Base-by-base conservation (phyloP, 2,113 vertebrate species). In the Tetrao urogallus region DNA sequence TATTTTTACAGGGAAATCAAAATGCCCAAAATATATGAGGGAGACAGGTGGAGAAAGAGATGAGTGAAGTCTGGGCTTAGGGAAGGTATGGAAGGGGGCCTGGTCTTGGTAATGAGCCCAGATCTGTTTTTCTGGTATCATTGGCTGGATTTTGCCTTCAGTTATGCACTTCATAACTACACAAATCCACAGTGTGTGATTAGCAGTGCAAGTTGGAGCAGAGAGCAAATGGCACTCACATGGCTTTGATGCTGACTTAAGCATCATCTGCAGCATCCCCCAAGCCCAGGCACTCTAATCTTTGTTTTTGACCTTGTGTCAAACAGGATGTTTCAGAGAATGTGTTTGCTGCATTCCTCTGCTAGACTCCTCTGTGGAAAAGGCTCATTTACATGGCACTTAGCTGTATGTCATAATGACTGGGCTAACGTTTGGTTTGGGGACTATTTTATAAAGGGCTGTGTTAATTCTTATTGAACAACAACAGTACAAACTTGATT, bases 1-100 rank as follows among this genome's bases (percentile, higher is more conserved):
- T 66, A 70, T 66, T 93, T 93, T 87, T 92, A 22, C 66, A 77
- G 66, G 52, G 63, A 94, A 94, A 93, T 87, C 8, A 76, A 66
- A 78, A 79, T 66, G 20, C 76, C 87, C 10, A 45, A 88, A 92
- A 67, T 32, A 9, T 56, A 93, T 43, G 25, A 76, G 30, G 85
- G 85, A 72, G 42, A 34, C 6, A 48, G 5, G 4, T 74, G 18
- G 66, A 66, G 40, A 66, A 72, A 56, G 38, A 71, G 20, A 34
- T 18, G 27, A 32, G 13, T 86, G 30, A 82, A 45, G 40, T 87
- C 42, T 85, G 61, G 72, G 45, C 61, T 66, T 18, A 36, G 30
- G 8, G 15, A 52, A 85, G 20, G 20, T 69, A 61, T 18, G 43
- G 48, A 70, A 72, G 36, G 64, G 70, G 77, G 34, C 42, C 50